A percentile compares a stretch with the other conserved stretches of the same genome.
phyloP scores from a whole-genome alignment of 2,888 invertebrate species.

The Limnephilus lunatus region DNA sequence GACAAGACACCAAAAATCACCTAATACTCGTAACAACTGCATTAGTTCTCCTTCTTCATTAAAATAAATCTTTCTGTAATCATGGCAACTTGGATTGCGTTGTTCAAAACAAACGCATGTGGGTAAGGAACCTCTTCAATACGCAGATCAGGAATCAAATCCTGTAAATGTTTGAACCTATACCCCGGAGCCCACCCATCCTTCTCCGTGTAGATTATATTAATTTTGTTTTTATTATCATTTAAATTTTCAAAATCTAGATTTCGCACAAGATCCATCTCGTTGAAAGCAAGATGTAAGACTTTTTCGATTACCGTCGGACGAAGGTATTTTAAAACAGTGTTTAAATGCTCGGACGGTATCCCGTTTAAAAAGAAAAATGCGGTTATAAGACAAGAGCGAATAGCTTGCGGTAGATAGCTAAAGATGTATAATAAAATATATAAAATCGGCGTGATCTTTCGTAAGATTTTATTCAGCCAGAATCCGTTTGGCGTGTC shows the following conservation, averaged over 20 bases:
- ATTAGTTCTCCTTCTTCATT: conserved; percentile 15
- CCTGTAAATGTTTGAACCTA: conserved; percentile 82
- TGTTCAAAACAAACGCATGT: conserved; percentile 89
- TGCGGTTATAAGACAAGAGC: conserved; percentile 75
- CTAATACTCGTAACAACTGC: neutral
- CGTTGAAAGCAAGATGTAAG: conserved; percentile 85
- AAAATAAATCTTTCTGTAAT: conserved; percentile 49
- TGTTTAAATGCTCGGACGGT: conserved; percentile 70
- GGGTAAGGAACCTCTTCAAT: conserved; percentile 72
- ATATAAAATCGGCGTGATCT: conserved; percentile 68
- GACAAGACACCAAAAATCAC: neutral
- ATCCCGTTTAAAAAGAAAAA: conserved; percentile 78
- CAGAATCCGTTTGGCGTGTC: conserved; percentile 84
- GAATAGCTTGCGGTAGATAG: conserved; percentile 77
- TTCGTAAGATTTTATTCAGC: conserved; percentile 80
- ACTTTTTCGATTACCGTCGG: conserved; percentile 81
- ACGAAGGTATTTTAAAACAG: conserved; percentile 78
- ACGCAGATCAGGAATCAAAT: conserved; percentile 70
- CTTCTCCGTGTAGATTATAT: conserved; percentile 86
- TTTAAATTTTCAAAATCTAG: conserved; percentile 81
- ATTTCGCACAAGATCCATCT: conserved; percentile 85
- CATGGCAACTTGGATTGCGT: conserved; percentile 78
- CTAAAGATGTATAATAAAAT: conserved; percentile 75
- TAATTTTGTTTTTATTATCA: conserved; percentile 80
- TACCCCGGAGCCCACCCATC: conserved; percentile 91